Percentiles rank a stretch among this genome's conserved stretches.
Evolutionary conservation across 2,797 vertebrate species (phyloP).

Genomic region (Melanotaenia pygmaea): DNA sequence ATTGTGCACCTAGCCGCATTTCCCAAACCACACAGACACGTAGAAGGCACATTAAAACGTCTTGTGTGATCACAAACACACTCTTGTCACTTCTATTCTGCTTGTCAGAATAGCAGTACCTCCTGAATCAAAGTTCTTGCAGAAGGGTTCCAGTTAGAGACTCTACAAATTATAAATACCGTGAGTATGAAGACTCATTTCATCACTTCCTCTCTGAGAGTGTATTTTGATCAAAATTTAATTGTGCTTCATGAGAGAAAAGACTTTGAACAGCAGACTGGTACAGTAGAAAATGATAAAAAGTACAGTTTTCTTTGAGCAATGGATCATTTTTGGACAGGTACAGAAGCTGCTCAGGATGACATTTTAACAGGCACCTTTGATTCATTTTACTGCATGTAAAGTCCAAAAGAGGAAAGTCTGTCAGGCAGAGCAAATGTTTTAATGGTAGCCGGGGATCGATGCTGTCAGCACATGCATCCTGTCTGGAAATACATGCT

Average conservation of each 20-base stretch:
- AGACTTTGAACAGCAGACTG: constrained; percentile 17
- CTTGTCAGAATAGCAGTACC: constrained; percentile 54
- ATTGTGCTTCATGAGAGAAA: constrained; percentile 27
- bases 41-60: constrained; percentile 28
- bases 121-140: constrained; percentile 51
- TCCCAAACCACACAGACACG: constrained; percentile 24
- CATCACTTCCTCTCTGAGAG: constrained; percentile 67
- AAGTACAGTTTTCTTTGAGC: background rate
- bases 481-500: constrained; percentile 82
- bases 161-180: constrained; percentile 64
- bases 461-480: constrained; percentile 81
- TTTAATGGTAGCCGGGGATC: constrained; percentile 86
- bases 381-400: constrained; percentile 73
- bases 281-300: constrained; percentile 17
- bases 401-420: constrained; percentile 79
- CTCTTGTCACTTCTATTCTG: constrained; percentile 42
- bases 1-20: constrained; percentile 31
- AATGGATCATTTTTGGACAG: constrained; percentile 28
- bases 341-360: constrained; percentile 47
- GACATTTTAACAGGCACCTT: constrained; percentile 80
- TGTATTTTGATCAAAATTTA: constrained; percentile 63
- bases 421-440: constrained; percentile 85
- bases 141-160: constrained; percentile 47
- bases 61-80: constrained; percentile 26
- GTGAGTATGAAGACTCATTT: constrained; percentile 62